Percentiles rank a stretch among this genome's conserved stretches.
Conservation (phyloP, 2,888 invertebrate species). For the Neoaliturus tenellus region DNA sequence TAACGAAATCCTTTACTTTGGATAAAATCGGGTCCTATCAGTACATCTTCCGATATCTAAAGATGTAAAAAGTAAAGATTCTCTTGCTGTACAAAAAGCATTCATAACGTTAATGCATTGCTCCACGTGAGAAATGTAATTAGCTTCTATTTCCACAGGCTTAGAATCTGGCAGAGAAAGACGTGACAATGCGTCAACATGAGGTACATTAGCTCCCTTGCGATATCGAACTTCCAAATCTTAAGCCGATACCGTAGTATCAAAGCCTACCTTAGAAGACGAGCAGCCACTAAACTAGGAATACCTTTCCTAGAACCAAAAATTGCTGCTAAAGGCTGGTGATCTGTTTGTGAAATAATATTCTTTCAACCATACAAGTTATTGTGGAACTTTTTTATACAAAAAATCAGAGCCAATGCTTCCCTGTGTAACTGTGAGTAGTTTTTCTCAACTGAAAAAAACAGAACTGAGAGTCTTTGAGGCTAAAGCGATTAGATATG, state of each 20-base stretch:
- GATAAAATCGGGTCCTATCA: neutral
- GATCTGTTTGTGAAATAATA: neutral
- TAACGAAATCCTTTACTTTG: neutral
- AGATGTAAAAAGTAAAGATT: neutral
- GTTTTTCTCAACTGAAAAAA: neutral
- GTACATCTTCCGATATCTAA: neutral
- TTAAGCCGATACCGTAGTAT: constrained; percentile 33
- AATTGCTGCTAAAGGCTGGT: neutral
- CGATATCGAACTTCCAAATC: constrained; percentile 28
- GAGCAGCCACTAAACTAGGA: constrained; percentile 31
- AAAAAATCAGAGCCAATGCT: neutral
- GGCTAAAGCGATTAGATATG: neutral
- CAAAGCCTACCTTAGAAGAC: constrained; percentile 24
- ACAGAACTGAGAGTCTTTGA: too few relatives aligned
- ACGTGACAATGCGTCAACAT: constrained; percentile 37
- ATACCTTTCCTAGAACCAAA: constrained; percentile 37
- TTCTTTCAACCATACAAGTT: neutral
- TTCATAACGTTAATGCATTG: neutral
- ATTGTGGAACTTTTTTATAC: neutral
- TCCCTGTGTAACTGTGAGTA: neutral
- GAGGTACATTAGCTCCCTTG: constrained; percentile 18
- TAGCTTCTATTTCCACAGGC: neutral
- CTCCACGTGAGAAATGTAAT: neutral
- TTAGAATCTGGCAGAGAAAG: neutral
- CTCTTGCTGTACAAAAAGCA: neutral